Percentiles rank a stretch among this genome's conserved stretches.
Evolutionary conservation across 2,888 invertebrate genomes (phyloP).

Genomic region (Parnassius mnemosyne): DNA sequence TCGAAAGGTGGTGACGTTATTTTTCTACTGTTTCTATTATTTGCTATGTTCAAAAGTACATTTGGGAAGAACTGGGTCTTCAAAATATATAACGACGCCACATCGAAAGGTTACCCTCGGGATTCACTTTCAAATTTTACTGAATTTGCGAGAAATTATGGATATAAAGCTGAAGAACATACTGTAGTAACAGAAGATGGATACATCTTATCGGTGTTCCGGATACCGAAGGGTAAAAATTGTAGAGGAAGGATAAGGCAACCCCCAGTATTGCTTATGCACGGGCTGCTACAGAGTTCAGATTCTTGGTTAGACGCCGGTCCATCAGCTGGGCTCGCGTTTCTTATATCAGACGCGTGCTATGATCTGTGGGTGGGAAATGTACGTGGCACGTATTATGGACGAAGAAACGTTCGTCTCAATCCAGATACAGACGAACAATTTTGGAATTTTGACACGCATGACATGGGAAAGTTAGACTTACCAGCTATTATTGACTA

Average conservation of each 20-base stretch:
- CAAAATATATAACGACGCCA: neutral
- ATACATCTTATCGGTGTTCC: slow-evolving; percentile 23
- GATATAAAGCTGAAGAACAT: slow-evolving; percentile 54
- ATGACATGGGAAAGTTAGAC: slow-evolving; percentile 88
- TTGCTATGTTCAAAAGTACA: too few relatives aligned
- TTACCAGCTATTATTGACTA: slow-evolving; percentile 82
- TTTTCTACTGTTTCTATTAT: too few relatives aligned
- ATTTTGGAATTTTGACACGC: slow-evolving; percentile 81
- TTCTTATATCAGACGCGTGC: slow-evolving; percentile 27
- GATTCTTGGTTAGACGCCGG: slow-evolving; percentile 61
- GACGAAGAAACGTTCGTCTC: slow-evolving; percentile 49
- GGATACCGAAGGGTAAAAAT: too few relatives aligned
- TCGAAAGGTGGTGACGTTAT: too few relatives aligned
- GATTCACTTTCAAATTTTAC: slow-evolving; percentile 30
- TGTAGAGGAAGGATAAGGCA: too few relatives aligned
- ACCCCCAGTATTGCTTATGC: too few relatives aligned
- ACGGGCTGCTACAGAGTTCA: slow-evolving; percentile 54
- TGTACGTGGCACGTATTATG: too few relatives aligned
- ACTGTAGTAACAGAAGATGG: slow-evolving; percentile 56
- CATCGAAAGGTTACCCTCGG: neutral
- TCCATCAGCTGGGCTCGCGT: slow-evolving; percentile 43
- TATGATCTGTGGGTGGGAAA: too few relatives aligned
- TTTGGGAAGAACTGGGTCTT: too few relatives aligned
- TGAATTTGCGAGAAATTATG: slow-evolving; percentile 43
- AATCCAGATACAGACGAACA: slow-evolving; percentile 48